Base-by-base conservation (phyloP, 2,797 vertebrate genomes). In the Leuciscus waleckii region DNA sequence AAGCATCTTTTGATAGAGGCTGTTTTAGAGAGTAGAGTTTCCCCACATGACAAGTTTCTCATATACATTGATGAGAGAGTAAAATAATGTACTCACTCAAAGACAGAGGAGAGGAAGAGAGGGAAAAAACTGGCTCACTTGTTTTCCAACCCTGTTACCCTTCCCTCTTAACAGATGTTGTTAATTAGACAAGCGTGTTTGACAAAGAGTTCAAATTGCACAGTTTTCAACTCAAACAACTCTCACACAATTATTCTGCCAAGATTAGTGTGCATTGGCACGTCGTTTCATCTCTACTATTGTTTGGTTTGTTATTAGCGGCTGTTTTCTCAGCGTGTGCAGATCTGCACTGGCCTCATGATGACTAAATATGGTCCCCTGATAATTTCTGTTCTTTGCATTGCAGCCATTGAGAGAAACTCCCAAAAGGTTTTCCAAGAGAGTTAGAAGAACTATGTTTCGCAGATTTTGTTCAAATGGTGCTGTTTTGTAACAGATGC, bases 231-330 rank as follows among this genome's bases (percentile, higher is more conserved):
- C 93, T 94, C 94, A 96, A 97, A 96, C 92, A 93, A 90, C 93
- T 93, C 94, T 96, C 97, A 96, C 92, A 94, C 96, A 96, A 96
- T 97, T 97, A 96, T 95, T 95, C 95, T 95, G 95, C 95, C 95
- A 96, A 94, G 93, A 94, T 95, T 94, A 95, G 94, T 95, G 92
- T 94, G 92, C 93, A 91, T 95, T 96, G 94, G 95, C 96, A 95
- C 92, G 85, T 92, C 89, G 90, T 93, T 94, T 93, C 90, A 91
- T 92, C 94, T 94, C 94, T 86, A 91, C 91, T 93, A 95, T 95
- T 96, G 95, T 97, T 98, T 97, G 96, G 94, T 93, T 96, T 96
- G 96, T 96, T 96, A 96, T 97, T 96, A 97, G 94, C 94, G 93
- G 93, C 89, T 94, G 92, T 94, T 94, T 94, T 93, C 91, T 92